These are phyloP conservation scores for Microcebus ravelobensis DNA, from an alignment of 2,113 vertebrate genomes.

Conservation along the genomic window DNA sequence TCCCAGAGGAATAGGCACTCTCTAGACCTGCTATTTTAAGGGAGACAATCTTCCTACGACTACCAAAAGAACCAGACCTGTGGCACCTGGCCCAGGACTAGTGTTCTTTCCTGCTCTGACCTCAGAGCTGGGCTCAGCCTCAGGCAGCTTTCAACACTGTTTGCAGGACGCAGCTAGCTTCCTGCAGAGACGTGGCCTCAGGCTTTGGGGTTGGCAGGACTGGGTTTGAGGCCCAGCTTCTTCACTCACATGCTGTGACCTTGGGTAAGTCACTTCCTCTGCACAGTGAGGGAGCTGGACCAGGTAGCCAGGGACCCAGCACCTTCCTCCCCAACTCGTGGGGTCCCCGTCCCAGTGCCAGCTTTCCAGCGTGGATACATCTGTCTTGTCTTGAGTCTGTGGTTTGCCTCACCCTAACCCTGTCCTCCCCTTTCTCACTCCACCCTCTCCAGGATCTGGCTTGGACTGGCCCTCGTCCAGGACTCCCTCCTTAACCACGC, in stretches of 20 bases:
- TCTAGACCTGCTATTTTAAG: not conserved
- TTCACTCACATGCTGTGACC: not conserved
- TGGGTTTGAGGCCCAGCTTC: not conserved
- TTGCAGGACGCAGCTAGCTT: not conserved
- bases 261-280: not conserved
- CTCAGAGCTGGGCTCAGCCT: not conserved
- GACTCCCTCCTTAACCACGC: not conserved
- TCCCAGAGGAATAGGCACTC: not conserved
- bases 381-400: fast-evolving
- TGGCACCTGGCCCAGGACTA: not conserved
- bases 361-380: not conserved
- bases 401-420: not conserved
- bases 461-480: not conserved
- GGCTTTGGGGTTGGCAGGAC: not conserved
- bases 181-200: not conserved
- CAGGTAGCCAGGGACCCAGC: not conserved
- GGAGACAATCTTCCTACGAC: not conserved
- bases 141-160: not conserved
- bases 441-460: not conserved
- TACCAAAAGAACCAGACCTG: not conserved
- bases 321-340: too few species aligned
- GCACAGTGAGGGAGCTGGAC: not conserved
- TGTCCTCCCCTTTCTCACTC: not conserved
- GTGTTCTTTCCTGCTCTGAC: not conserved
- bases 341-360: not conserved